Percentiles rank a stretch among this genome's conserved stretches.
These are phyloP conservation scores for Protobothrops mucrosquamatus DNA, from an alignment of 2,113 vertebrate genomes.

Conservation along the genomic window DNA sequence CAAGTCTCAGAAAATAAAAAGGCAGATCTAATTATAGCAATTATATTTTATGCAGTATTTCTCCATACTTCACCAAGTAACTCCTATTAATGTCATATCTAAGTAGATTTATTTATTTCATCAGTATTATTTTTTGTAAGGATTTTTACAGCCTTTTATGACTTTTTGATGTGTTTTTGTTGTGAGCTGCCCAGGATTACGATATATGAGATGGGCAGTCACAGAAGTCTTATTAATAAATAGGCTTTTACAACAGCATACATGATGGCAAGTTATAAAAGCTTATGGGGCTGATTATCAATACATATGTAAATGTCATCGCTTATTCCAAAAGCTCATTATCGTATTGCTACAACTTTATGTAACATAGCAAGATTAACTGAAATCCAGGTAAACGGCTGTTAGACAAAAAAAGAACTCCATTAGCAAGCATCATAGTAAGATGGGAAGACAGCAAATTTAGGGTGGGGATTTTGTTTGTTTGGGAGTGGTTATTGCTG, in stretches of 20 bases:
- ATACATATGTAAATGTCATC: neutral
- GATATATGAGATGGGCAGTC: neutral
- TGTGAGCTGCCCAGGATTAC: neutral
- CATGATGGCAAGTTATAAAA: neutral
- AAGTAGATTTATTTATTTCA: neutral
- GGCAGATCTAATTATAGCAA: neutral
- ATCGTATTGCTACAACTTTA: neutral
- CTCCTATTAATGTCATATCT: neutral
- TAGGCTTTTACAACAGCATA: neutral
- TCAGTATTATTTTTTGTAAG: neutral
- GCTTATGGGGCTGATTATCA: neutral
- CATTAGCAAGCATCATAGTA: neutral
- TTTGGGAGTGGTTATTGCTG: neutral
- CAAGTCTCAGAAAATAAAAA: neutral
- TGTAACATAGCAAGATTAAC: neutral
- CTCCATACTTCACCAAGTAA: neutral
- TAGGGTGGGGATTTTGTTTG: neutral
- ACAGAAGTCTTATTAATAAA: neutral
- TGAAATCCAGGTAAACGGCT: neutral
- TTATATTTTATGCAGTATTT: neutral
- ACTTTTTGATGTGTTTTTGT: neutral
- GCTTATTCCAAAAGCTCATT: neutral
- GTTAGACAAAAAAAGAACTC: neutral
- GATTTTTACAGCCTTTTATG: neutral
- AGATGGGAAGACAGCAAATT: neutral